These are phyloP conservation scores for Drepana arcuata DNA, from an alignment of 1,140 invertebrate species.

Conservation along the genomic window DNA sequence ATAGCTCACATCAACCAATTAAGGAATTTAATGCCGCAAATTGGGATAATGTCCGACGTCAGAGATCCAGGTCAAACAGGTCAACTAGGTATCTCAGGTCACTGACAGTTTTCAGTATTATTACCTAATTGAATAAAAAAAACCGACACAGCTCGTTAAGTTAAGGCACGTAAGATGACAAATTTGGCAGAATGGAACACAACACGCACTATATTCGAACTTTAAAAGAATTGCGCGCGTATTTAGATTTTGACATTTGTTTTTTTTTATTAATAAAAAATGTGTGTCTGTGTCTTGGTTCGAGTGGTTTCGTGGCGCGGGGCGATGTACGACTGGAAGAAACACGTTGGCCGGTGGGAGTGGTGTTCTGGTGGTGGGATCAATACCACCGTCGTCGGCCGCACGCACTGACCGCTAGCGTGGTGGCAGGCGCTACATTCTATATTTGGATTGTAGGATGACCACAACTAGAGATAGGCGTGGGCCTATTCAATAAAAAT, in stretches of 20 bases:
- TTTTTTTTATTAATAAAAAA: too few relatives aligned
- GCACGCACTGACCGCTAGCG: slow-evolving; percentile 58
- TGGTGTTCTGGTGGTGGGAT: slow-evolving; percentile 61
- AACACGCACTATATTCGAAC: slow-evolving; percentile 2
- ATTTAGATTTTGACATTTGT: too few relatives aligned
- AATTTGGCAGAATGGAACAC: slow-evolving; percentile 8
- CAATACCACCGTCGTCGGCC: slow-evolving; percentile 56
- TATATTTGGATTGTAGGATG: slow-evolving; percentile 43
- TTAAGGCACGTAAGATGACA: too few relatives aligned
- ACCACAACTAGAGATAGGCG: too few relatives aligned
- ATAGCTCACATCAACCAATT: slow-evolving; percentile 24
- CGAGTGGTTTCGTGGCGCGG: slow-evolving; percentile 42
- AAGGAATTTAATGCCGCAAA: slow-evolving; percentile 38
- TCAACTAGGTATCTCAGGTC: too few relatives aligned
- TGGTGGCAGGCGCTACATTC: slow-evolving; percentile 20
- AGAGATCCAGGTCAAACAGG: slow-evolving; percentile 30
- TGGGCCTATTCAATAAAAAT: too few relatives aligned
- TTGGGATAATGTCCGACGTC: slow-evolving; percentile 38
- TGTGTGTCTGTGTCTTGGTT: slow-evolving; percentile 24
- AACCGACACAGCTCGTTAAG: too few relatives aligned
- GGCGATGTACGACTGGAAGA: slow-evolving; percentile 57
- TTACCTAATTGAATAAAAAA: too few relatives aligned
- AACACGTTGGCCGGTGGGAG: slow-evolving; percentile 40
- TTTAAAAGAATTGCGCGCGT: too few relatives aligned
- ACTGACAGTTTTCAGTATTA: too few relatives aligned